Percentiles rank a stretch among this genome's conserved stretches.
These are phyloP conservation scores for Miltochrista miniata DNA, from an alignment of 2,888 invertebrate species.

Conservation along the genomic window DNA sequence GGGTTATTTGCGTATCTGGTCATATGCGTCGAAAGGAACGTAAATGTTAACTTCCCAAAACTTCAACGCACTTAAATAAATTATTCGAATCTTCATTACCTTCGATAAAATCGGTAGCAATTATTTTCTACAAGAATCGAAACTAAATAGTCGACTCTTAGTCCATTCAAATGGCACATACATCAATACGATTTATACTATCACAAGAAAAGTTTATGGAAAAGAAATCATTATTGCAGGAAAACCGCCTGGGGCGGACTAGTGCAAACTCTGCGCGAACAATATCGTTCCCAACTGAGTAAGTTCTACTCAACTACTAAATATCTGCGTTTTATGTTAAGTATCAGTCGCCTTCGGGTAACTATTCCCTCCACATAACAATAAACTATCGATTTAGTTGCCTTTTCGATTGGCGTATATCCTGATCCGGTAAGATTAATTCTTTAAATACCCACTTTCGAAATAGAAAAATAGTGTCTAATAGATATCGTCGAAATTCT, in stretches of 20 bases:
- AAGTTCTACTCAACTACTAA: slow-evolving; percentile 56
- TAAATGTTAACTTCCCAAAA: too few relatives aligned
- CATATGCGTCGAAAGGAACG: too few relatives aligned
- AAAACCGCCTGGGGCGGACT: slow-evolving; percentile 43
- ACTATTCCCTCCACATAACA: too few relatives aligned
- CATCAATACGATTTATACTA: slow-evolving; percentile 42
- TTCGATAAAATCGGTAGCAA: too few relatives aligned
- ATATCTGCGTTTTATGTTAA: slow-evolving; percentile 49
- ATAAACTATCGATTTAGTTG: too few relatives aligned
- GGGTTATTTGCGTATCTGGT: too few relatives aligned
- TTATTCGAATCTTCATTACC: too few relatives aligned
- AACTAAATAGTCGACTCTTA: neutral
- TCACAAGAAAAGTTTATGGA: slow-evolving; percentile 57
- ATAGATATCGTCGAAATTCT: slow-evolving; percentile 18
- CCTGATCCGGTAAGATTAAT: slow-evolving; percentile 7
- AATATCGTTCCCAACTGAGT: slow-evolving; percentile 54
- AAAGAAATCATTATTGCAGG: slow-evolving; percentile 57
- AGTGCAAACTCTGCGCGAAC: slow-evolving; percentile 40
- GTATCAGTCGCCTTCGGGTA: slow-evolving; percentile 28
- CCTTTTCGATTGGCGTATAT: too few relatives aligned
- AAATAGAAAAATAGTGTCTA: slow-evolving; percentile 16
- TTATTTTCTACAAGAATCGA: too few relatives aligned
- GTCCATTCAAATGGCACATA: too few relatives aligned
- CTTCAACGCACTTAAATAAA: too few relatives aligned
- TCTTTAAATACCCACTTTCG: slow-evolving; percentile 19